Percentiles rank a stretch among this genome's conserved stretches.
These are phyloP conservation scores for Stylophora pistillata DNA, from an alignment of 64 coral and sea anemone genomes.

Conservation along the genomic window DNA sequence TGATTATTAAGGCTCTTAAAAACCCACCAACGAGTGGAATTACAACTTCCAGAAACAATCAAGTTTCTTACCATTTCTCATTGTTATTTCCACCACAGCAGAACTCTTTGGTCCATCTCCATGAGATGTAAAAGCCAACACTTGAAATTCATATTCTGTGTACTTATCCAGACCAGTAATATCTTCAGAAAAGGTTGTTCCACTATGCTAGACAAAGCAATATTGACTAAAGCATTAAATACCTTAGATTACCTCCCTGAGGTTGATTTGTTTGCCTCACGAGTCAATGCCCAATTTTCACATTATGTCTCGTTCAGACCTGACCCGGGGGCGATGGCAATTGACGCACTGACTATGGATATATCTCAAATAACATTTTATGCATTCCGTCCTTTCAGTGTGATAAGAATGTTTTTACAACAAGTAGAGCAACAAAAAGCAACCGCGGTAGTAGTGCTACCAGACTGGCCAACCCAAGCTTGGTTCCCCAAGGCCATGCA, in stretches of 20 bases:
- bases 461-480: slow-evolving; percentile 18
- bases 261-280: slow-evolving; percentile 54
- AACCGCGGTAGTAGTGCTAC: slow-evolving; percentile 1
- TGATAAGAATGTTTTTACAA: slow-evolving; percentile 40
- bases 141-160: too few species aligned
- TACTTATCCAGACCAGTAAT: too few species aligned
- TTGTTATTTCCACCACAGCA: too few species aligned
- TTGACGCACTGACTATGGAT: slow-evolving; percentile 34
- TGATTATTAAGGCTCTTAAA: too few species aligned
- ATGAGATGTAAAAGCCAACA: too few species aligned
- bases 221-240: background rate
- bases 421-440: slow-evolving; percentile 6
- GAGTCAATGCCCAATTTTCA: slow-evolving; percentile 27
- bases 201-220: background rate
- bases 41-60: too few species aligned
- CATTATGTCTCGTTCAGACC: slow-evolving; percentile 41
- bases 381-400: slow-evolving; percentile 60
- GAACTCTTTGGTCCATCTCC: too few species aligned
- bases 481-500: slow-evolving; percentile 12
- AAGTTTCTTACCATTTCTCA: too few species aligned
- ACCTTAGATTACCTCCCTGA: slow-evolving; percentile 24
- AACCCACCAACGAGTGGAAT: too few species aligned
- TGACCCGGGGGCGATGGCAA: slow-evolving; percentile 47
- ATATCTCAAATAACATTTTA: slow-evolving; percentile 24
- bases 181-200: too few species aligned